phyloP scores from a whole-genome alignment of 2,797 vertebrate genomes.

The Onychomys torridus region DNA sequence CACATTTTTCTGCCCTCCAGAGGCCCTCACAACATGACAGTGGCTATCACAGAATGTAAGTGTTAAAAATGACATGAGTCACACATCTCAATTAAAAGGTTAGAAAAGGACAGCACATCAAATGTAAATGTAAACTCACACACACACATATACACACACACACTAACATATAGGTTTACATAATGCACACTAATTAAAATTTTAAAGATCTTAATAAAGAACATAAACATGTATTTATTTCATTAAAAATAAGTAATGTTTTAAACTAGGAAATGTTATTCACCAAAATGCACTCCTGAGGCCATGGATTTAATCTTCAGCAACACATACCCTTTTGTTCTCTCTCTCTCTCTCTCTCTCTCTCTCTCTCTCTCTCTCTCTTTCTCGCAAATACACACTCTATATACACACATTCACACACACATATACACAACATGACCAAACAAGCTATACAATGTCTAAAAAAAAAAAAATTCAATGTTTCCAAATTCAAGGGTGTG shows the following conservation, averaged over 20 bases:
- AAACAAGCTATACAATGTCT: neutral
- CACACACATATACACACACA: no score
- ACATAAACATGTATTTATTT: neutral
- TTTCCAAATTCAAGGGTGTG: neutral
- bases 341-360: neutral
- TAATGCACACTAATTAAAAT: neutral
- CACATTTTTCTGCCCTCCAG: neutral
- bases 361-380: neutral
- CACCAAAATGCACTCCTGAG: neutral
- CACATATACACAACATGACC: neutral
- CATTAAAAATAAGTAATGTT: neutral
- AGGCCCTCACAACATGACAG: no score
- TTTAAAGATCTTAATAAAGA: neutral
- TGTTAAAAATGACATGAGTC: no score
- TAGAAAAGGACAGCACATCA: no score
- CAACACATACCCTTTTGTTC: neutral
- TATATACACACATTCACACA: neutral
- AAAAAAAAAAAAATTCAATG: neutral
- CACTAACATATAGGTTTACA: neutral
- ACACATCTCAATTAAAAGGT: no score
- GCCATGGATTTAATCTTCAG: neutral
- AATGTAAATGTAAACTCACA: no score
- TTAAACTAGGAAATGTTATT: neutral
- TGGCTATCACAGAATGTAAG: no score
- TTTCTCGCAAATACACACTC: neutral